A percentile compares a stretch with the other conserved stretches of the same genome.
phyloP scores from a whole-genome alignment of 2,797 vertebrate species.

The Tapirus indicus region DNA sequence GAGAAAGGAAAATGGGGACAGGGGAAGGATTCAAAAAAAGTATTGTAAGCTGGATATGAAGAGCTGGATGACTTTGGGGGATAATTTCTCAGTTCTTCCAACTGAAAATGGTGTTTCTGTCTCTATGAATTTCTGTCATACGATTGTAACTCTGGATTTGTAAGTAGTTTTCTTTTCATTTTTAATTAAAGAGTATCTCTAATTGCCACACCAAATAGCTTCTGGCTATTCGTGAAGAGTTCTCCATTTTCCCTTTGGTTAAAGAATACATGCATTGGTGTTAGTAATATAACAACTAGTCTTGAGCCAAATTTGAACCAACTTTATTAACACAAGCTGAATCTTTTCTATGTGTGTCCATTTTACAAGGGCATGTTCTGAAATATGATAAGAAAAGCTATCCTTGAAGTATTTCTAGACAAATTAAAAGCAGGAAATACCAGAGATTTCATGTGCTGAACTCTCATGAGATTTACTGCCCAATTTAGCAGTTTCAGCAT shows the following conservation, averaged over 20 bases:
- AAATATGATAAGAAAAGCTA: slow-evolving; percentile 79
- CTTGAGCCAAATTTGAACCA: slow-evolving; percentile 51
- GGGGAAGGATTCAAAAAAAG: not conserved
- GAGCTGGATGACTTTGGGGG: not conserved
- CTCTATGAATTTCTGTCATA: slow-evolving; percentile 25
- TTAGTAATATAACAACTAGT: not conserved
- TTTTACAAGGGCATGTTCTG: slow-evolving; percentile 69
- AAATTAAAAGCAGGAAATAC: slow-evolving; percentile 84
- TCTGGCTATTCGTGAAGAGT: not conserved
- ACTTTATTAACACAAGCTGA: slow-evolving; percentile 51
- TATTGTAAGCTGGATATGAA: not conserved
- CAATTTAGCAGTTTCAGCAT: slow-evolving; percentile 77
- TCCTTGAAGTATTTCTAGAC: slow-evolving; percentile 76
- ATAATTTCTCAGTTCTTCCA: not conserved
- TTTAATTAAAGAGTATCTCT: not conserved
- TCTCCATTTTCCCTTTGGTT: slow-evolving; percentile 24
- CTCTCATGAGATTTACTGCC: slow-evolving; percentile 81
- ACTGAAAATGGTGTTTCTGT: slow-evolving; percentile 12
- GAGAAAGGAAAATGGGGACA: not conserved
- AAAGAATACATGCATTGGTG: not conserved
- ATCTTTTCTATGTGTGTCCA: not conserved
- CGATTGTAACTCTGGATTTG: not conserved
- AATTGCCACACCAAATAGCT: not conserved
- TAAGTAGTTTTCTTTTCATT: not conserved
- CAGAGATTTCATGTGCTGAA: slow-evolving; percentile 79